Base-by-base conservation (phyloP, 2,888 invertebrate genomes). In the Odontocerum albicorne region DNA sequence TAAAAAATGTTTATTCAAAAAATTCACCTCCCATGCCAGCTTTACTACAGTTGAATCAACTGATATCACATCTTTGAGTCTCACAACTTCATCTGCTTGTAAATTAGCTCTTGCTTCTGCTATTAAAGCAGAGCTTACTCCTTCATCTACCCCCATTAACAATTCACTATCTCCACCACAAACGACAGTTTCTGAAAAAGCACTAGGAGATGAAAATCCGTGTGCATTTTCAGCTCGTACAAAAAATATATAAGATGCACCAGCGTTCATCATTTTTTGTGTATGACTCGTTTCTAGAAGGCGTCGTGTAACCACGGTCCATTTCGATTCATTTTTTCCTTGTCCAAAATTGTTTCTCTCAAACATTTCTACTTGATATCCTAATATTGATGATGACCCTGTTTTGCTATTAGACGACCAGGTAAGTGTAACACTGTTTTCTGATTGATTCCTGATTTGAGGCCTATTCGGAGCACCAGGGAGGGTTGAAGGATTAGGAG, bases 201-300 rank as follows among this genome's bases (percentile, higher is more conserved):
- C 81, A 64, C 92, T 92, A 1, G 96, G 93, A 43, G 86, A 83
- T 3, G 94, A 92, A 20, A 87, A 65, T 2, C 89, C 89, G 70
- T 95, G 92, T 1, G 88, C 87, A 73, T 96, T 96, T 74, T 92
- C 92, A 0, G 96, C 92, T 62, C 90, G 81, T 22, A 96, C 86
- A 47, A 96, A 76, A 74, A 96, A 96, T 69, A 90, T 86, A 70
- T 96, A 96, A 19, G 87, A 86, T 15, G 89, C 84, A 44, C 90
- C 90, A n/a, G 90, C 84, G 57, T 83, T 80, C 50, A 95, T 76
- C 59, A 87, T 82, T 65, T 83, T 82, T 52, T 89, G 86, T 2
- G 87, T 86, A 67, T 83, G 90, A 15, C 84, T 83, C n/a, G 88
- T 87, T 45, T 87, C 85, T 60, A 85, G 81, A 7, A 92, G 79